phyloP scores from a whole-genome alignment of 2,888 invertebrate species.

The Agonopterix arenella region DNA sequence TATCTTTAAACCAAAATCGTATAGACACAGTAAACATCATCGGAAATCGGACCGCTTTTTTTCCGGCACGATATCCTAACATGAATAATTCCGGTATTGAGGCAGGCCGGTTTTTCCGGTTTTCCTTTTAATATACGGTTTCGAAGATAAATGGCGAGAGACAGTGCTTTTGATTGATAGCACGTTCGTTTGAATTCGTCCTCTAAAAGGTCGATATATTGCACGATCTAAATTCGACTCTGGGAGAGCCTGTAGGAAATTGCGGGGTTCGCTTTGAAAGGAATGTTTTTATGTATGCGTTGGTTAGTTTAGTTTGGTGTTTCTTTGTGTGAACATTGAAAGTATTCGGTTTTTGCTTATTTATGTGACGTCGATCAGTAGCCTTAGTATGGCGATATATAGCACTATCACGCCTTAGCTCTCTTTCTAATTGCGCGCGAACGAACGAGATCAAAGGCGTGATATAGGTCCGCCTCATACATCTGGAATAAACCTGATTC shows the following conservation, averaged over 20 bases:
- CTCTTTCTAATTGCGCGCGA: too few relatives aligned
- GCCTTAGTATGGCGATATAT: too few relatives aligned
- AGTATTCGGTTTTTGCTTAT: not conserved
- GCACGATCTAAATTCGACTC: not conserved
- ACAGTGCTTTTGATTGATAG: constrained; percentile 64
- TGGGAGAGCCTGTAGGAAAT: not conserved
- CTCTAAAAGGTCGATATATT: constrained; percentile 14
- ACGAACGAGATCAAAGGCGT: too few relatives aligned
- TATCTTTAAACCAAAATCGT: not conserved
- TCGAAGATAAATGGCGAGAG: constrained; percentile 63
- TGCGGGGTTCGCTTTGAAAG: not conserved
- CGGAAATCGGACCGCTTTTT: constrained; percentile 5
- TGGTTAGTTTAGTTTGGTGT: not conserved
- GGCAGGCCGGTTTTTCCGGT: constrained; percentile 20
- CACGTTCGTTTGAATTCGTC: constrained; percentile 42
- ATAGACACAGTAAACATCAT: not conserved
- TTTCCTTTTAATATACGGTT: constrained; percentile 62
- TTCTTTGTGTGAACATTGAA: not conserved
- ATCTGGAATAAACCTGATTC: too few relatives aligned
- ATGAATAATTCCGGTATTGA: constrained; percentile 46
- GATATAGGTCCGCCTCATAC: too few relatives aligned
- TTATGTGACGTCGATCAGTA: too few relatives aligned
- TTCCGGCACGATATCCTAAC: constrained; percentile 15
- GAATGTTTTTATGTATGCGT: not conserved
- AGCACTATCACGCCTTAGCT: too few relatives aligned